Base-by-base conservation (phyloP, 1,140 invertebrate genomes). In the Euura lappo region DNA sequence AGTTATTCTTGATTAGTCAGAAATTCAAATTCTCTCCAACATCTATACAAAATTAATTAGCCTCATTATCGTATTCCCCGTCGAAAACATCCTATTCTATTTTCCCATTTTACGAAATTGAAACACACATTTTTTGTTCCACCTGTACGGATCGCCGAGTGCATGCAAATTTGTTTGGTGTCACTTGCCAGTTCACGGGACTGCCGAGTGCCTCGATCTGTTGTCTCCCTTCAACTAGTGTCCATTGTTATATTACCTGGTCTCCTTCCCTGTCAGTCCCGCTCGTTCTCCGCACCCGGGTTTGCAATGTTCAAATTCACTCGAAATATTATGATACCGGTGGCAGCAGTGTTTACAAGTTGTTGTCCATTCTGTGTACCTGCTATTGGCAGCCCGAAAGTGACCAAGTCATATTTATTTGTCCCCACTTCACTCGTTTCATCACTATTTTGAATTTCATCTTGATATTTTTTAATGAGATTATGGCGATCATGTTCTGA, bases 121-220 rank as follows among this genome's bases (percentile, higher is more conserved):
- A 28, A 28, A 28, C 60, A 64, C 11, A 77, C 76, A 78, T 77
- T 81, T 78, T 75, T 71, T 79, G 74, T 71, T 71, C 73, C 76
- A 78, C 76, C 73, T 77, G 75, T 75, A 77, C 74, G n/a, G 51
- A 77, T 8, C 51, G 10, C 51, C 10, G 8, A 77, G 78, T 81
- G 77, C 76, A 78, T 74, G 80, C 79, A 83, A 79, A 86, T 86
- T 86, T 85, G 84, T 86, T 85, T 82, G 80, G 80, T 85, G 85
- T 86, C 85, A 86, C 79, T 85, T 86, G 85, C 85, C 84, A 80
- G 83, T 51, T 78, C 75, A 79, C 76, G 76, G 68, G 75, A 47
- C 68, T 44, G 72, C 70, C 75, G 78, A 79, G 71, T 70, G 74
- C 66, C 71, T 70, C 72, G 44, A 72, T 73, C 71, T 74, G 65